Evolutionary conservation across 2,113 vertebrate species (phyloP), one percentile per base, ranked within the genome.

Genomic region (Larimichthys crocea): DNA sequence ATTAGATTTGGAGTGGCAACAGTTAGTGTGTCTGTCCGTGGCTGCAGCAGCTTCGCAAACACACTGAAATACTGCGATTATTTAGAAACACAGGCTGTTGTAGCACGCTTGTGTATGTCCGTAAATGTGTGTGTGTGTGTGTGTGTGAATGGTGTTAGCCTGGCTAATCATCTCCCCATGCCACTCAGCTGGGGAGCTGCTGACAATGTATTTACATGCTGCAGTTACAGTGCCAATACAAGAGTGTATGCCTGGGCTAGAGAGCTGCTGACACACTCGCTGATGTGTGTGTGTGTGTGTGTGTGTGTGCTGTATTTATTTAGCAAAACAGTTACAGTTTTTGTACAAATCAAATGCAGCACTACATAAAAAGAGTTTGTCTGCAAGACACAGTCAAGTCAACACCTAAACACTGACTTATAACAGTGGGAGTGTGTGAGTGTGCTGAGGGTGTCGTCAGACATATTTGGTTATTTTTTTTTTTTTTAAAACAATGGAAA

Each of bases 81-180:
- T 96, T 96, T 96, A 95, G 92, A 95, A 95, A 94, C 94, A 95
- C 95, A 56, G 65, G 63, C 94, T 92, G 94, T 90, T 85, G 82
- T 79, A 68, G 64, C 52, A 50, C 3, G 12, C 59, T 46, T 48
- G 76, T 83, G 74, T 69, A 31, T 53, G 81, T 66, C 40, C 29
- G 29, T 67, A 68, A n/a, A 42, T 55, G 84, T 56, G 46, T 49
- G 35, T 49, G 66, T 59, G 57, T 42, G 52, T 42, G 73, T 40
- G 62, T n/a, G 57, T 46, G 44, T 15, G 65, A 80, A 42, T 11
- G n/a, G 70, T 26, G 95, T 96, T 96, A 96, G 95, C 94, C 94
- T 92, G 95, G 96, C 96, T 97, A 97, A 98, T 98, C 97, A 96
- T 96, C 96, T 96, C 95, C 96, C 96, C 90, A 93, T 97, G 97